A percentile compares a stretch with the other conserved stretches of the same genome.
Evolutionary conservation across 2,888 invertebrate genomes (phyloP).

Genomic region (Tryphoninae sp.): DNA sequence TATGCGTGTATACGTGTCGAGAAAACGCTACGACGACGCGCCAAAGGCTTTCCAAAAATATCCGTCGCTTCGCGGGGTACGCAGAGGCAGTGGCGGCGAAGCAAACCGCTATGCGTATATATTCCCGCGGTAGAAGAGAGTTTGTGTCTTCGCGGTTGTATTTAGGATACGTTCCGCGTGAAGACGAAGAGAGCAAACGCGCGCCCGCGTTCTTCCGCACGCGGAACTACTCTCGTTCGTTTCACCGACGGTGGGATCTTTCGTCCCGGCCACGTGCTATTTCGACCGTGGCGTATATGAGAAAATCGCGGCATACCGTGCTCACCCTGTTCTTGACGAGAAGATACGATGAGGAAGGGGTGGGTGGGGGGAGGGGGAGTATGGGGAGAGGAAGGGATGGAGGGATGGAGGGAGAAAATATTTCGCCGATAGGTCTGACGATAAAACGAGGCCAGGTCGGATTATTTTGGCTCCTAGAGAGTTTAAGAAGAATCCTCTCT

Average conservation of each 20-base stretch:
- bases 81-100: constrained; percentile 1
- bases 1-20: constrained; percentile 16
- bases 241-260: constrained; percentile 4
- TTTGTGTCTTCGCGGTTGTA: constrained; percentile 31
- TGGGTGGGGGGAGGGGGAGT: not conserved
- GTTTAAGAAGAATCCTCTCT: constrained; percentile 22
- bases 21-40: constrained; percentile 24
- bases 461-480: constrained; percentile 56
- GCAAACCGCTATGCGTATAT: not conserved
- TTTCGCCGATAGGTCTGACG: constrained; percentile 49
- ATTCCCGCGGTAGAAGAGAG: constrained; percentile 17
- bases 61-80: constrained; percentile 58
- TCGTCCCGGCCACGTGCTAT: constrained; percentile 45
- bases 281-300: constrained; percentile 45
- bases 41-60: constrained; percentile 58
- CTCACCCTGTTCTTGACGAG: not conserved
- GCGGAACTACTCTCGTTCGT: constrained; percentile 51
- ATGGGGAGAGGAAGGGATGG: too few species aligned
- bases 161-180: constrained; percentile 13
- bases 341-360: too few species aligned
- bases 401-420: constrained; percentile 44
- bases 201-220: constrained; percentile 37
- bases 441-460: constrained; percentile 54
- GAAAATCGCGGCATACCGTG: constrained; percentile 5
- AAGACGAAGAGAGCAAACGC: constrained; percentile 31